Conservation (phyloP, 2,888 invertebrate species). For the Parelbella ahira region DNA sequence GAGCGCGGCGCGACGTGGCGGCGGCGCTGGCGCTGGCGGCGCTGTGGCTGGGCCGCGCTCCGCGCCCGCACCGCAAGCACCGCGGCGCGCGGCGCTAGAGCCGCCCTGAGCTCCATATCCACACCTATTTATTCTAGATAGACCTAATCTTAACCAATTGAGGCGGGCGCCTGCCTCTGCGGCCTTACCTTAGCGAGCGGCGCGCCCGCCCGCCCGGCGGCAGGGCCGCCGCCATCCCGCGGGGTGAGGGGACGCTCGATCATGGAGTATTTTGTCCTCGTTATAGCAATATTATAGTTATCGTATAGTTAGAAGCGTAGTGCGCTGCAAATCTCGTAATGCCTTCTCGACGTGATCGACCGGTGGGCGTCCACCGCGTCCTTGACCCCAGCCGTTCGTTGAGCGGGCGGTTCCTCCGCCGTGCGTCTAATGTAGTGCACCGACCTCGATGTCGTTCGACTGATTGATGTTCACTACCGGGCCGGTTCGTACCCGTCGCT, state of each 20-base stretch:
- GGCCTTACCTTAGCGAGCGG: constrained; percentile 47
- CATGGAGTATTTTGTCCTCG: constrained; percentile 41
- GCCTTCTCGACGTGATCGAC: constrained; percentile 34
- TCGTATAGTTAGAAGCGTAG: constrained; percentile 44
- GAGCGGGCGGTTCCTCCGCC: constrained; percentile 33
- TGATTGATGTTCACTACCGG: no score
- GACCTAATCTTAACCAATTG: constrained; percentile 76
- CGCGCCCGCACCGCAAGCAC: constrained; percentile 74
- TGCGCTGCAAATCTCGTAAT: constrained; percentile 38
- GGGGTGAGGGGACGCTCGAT: constrained; percentile 31
- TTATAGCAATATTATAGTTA: constrained; percentile 51
- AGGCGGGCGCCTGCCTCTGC: constrained; percentile 55
- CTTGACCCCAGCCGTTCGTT: no score
- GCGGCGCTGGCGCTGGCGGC: constrained; percentile 60
- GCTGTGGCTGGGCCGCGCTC: constrained; percentile 60
- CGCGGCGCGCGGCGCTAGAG: constrained; percentile 80
- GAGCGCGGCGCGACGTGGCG: constrained; percentile 57
- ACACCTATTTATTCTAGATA: constrained; percentile 74
- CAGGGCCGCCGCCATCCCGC: constrained; percentile 45
- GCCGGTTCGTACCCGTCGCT: no score
- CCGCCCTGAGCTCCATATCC: constrained; percentile 63
- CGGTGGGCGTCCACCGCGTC: constrained; percentile 34
- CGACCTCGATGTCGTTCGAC: constrained; percentile 25
- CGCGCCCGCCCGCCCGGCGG: constrained; percentile 48
- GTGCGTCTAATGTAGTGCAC: constrained; percentile 19